Conservation (phyloP, 1,140 invertebrate species). For the Lethocerus indicus region DNA sequence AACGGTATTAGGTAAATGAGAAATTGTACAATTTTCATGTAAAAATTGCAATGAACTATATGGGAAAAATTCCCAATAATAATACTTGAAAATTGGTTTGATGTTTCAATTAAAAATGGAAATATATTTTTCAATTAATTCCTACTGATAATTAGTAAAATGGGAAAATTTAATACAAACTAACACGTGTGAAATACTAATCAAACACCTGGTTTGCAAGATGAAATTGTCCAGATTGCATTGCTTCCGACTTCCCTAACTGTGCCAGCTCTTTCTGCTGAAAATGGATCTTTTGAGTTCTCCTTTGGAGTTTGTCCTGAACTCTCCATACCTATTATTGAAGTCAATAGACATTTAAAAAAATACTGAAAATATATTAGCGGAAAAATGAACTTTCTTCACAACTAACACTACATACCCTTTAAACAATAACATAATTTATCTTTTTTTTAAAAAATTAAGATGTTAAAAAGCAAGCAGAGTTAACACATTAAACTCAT, state of each 20-base stretch:
- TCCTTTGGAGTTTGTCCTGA: no score
- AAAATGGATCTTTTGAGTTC: slow-evolving; percentile 51
- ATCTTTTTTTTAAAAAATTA: no score
- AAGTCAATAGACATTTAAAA: no score
- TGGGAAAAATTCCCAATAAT: not conserved
- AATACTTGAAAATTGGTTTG: not conserved
- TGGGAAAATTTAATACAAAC: not conserved
- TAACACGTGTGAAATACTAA: not conserved
- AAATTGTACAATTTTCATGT: not conserved
- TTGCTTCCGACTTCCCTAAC: slow-evolving; percentile 88
- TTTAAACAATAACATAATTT: no score
- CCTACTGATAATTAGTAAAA: not conserved
- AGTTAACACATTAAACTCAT: no score
- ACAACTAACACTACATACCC: no score
- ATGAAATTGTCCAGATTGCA: slow-evolving; percentile 95
- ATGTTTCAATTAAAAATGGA: not conserved
- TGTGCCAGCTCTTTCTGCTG: slow-evolving; percentile 51
- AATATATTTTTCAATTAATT: not conserved
- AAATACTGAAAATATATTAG: no score
- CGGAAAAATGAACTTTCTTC: no score
- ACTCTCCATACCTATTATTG: no score
- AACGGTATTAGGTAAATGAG: not conserved
- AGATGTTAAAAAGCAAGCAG: no score
- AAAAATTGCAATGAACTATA: not conserved
- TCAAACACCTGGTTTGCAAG: slow-evolving; percentile 79